A percentile compares a stretch with the other conserved stretches of the same genome.
These are phyloP conservation scores for Drosophila nebulosa DNA, from an alignment of 1,140 invertebrate genomes.

Conservation along the genomic window DNA sequence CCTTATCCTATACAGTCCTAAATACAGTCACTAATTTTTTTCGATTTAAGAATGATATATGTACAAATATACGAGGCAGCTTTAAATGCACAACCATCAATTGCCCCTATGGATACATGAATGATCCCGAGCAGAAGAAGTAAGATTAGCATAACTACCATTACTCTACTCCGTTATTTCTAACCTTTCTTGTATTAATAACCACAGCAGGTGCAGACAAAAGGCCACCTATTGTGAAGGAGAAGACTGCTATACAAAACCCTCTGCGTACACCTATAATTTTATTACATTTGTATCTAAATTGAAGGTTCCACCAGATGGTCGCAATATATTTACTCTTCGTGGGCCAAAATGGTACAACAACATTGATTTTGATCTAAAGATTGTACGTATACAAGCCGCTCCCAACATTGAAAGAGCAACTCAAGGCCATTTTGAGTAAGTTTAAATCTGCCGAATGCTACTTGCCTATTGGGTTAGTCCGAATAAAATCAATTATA, in stretches of 20 bases:
- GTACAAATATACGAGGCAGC: conserved; percentile 94
- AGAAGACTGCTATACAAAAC: conserved; percentile 89
- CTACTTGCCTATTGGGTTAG: not conserved
- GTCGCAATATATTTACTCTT: conserved; percentile 90
- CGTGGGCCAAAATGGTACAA: conserved; percentile 87
- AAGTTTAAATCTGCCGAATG: conserved; percentile 66
- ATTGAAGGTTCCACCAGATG: conserved; percentile 86
- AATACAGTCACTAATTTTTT: no score
- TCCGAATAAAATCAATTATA: no score
- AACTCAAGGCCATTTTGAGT: conserved; percentile 86
- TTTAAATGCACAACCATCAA: conserved; percentile 92
- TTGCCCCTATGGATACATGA: conserved; percentile 91
- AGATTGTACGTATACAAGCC: conserved; percentile 80
- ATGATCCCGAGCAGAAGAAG: conserved; percentile 88
- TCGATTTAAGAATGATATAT: conserved; percentile 84
- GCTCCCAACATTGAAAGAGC: conserved; percentile 84
- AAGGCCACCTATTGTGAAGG: conserved; percentile 85
- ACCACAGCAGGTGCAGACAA: conserved; percentile 89
- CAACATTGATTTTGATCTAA: conserved; percentile 82
- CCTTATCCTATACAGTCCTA: not conserved
- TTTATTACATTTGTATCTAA: conserved; percentile 95
- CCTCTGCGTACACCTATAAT: conserved; percentile 93
- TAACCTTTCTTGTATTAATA: conserved; percentile 2
- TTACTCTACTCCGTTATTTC: conserved; percentile 13
- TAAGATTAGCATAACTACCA: conserved; percentile 81